Evolutionary conservation across 2,797 vertebrate species (phyloP).

Genomic region (Dendrocincla fuliginosa): DNA sequence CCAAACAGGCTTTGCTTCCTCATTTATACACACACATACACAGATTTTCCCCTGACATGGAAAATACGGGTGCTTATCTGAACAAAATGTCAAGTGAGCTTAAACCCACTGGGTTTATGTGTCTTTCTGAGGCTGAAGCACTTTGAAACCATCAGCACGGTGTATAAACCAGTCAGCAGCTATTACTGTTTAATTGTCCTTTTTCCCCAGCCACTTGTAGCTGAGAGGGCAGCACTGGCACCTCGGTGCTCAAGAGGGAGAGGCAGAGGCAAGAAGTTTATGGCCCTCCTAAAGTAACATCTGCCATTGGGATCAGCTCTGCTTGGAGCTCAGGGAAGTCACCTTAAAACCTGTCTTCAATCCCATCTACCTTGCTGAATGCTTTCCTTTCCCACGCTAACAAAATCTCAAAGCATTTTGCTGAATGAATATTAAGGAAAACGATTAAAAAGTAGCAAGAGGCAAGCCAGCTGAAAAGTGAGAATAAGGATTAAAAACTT

Average conservation of each 20-base stretch:
- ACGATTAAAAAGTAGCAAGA: background rate
- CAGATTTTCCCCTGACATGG: background rate
- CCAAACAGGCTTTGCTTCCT: background rate
- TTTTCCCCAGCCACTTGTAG: background rate
- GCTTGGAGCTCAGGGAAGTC: background rate
- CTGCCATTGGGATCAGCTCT: background rate
- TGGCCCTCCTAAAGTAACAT: background rate
- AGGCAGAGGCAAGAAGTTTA: background rate
- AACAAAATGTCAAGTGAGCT: background rate
- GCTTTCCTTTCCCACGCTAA: background rate
- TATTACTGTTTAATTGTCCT: background rate
- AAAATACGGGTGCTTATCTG: background rate
- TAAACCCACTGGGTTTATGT: background rate
- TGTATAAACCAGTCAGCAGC: background rate
- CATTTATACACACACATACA: background rate
- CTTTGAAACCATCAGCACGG: background rate
- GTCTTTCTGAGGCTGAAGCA: background rate
- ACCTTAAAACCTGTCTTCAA: background rate
- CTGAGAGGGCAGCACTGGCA: background rate
- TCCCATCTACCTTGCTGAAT: background rate
- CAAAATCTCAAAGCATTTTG: background rate
- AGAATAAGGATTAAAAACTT: background rate
- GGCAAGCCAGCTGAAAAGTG: background rate
- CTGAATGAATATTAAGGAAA: background rate
- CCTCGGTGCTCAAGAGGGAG: background rate